Base-by-base conservation (phyloP, 2,888 invertebrate species). In the Lycia hirtaria region DNA sequence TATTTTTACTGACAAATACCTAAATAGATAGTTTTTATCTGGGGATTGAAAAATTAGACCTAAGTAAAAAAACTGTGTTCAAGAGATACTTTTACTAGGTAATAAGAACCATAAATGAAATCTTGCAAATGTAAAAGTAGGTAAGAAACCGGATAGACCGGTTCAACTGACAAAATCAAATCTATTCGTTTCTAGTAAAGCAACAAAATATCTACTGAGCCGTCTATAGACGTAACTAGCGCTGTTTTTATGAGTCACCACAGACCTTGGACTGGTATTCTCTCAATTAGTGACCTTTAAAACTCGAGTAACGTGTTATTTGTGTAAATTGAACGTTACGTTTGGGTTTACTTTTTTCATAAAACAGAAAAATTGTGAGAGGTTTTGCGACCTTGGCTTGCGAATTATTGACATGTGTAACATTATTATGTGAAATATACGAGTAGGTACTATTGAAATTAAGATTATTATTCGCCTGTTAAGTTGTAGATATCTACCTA, bases 241-340 rank as follows among this genome's bases (percentile, higher is more conserved):
- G n/a, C 49, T 38, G 49, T 30, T 43, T 33, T 40, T 50, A 22
- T 52, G 51, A 56, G 26, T 56, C 45, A 56, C 47, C 38, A 12
- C 6, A 40, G 51, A 32, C 56, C 56, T 56, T 56, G 56, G 45
- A 40, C 50, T 40, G 32, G 32, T 37, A 53, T 62, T 57, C 44
- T 54, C 44, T 50, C 38, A 50, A 56, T 47, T 33, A 15, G 24
- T 38, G 45, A 26, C 56, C 56, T 56, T 51, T 45, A 30, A 15
- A 40, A 51, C 32, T 4, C 41, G n/a, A 28, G 45, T 50, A 43
- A 56, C 17, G 43, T 30, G 48, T 47, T 53, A 53, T 55, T 56
- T 56, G 30, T 37, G 48, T 51, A 41, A 45, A 51, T 47, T 40
- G 45, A 33, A 41, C 26, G 40, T 20, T 48, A 41, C 26, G 48